These are phyloP conservation scores for Altica lythri DNA, from an alignment of 2,888 invertebrate genomes.

Conservation along the genomic window DNA sequence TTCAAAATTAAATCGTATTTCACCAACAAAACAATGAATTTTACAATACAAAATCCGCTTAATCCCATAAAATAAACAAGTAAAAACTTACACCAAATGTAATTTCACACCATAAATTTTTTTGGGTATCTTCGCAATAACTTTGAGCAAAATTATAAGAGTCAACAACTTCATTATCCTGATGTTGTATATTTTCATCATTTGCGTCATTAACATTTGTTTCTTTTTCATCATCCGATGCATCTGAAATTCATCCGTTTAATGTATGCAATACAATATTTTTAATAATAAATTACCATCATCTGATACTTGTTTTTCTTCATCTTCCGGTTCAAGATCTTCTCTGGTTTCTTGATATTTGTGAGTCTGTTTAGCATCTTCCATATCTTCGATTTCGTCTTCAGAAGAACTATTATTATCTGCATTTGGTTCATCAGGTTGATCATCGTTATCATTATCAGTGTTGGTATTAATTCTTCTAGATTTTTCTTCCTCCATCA, in stretches of 20 bases:
- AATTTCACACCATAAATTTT: constrained; percentile 84
- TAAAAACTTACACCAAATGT: constrained; percentile 67
- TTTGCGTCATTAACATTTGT: constrained; percentile 60
- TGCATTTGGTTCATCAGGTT: constrained; percentile 19
- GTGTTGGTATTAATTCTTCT: constrained; percentile 26
- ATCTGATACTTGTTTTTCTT: constrained; percentile 52
- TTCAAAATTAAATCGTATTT: too few species aligned
- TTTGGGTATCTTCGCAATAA: constrained; percentile 77
- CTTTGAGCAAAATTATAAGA: constrained; percentile 52
- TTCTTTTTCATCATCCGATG: constrained; percentile 60
- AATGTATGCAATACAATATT: constrained; percentile 41
- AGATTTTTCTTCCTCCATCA: constrained; percentile 51
- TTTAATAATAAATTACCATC: constrained; percentile 41
- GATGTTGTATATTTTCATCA: constrained; percentile 54
- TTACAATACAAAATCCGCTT: too few species aligned
- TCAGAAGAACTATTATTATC: constrained; percentile 64
- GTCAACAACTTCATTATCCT: constrained; percentile 52
- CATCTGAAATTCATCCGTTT: constrained; percentile 45
- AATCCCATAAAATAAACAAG: too few species aligned
- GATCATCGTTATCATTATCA: constrained; percentile 50
- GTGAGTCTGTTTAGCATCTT: constrained; percentile 57
- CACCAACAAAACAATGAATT: too few species aligned
- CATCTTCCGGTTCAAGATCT: constrained; percentile 60
- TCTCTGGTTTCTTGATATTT: constrained; percentile 54
- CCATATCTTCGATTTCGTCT: constrained; percentile 67